These are phyloP conservation scores for Pipistrellus kuhlii DNA, from an alignment of 2,797 vertebrate species.

Conservation along the genomic window DNA sequence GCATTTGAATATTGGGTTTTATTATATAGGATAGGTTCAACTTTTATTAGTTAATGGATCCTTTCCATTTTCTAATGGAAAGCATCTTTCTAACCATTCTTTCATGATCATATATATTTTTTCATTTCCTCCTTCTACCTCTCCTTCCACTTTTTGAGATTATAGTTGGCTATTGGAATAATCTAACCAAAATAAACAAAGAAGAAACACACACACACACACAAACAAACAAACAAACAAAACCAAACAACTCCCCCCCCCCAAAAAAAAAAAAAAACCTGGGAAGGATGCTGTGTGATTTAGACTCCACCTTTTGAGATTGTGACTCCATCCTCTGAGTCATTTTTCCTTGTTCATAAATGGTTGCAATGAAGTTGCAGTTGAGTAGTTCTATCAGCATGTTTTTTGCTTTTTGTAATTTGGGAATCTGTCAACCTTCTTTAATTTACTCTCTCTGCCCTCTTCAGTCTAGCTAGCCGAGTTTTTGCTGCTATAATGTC, in stretches of 20 bases:
- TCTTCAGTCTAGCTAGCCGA: background rate
- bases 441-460: background rate
- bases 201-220: background rate
- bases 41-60: background rate
- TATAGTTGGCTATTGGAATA: background rate
- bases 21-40: background rate
- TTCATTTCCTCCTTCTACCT: background rate
- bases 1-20: too few relatives aligned
- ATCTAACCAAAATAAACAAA: background rate
- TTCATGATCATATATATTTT: background rate
- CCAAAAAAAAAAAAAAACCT: background rate
- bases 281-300: background rate
- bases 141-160: background rate
- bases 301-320: background rate
- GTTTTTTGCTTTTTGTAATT: background rate
- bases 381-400: background rate
- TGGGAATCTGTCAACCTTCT: background rate
- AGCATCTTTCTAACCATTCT: background rate
- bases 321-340: background rate
- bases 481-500: background rate
- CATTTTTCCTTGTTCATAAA: background rate
- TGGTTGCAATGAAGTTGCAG: background rate
- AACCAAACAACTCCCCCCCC: too few relatives aligned
- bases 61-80: background rate
- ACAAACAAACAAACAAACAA: too few relatives aligned